Percentiles rank a stretch among this genome's conserved stretches.
Evolutionary conservation across 2,113 vertebrate species (phyloP).

Genomic region (Engraulis encrasicolus): DNA sequence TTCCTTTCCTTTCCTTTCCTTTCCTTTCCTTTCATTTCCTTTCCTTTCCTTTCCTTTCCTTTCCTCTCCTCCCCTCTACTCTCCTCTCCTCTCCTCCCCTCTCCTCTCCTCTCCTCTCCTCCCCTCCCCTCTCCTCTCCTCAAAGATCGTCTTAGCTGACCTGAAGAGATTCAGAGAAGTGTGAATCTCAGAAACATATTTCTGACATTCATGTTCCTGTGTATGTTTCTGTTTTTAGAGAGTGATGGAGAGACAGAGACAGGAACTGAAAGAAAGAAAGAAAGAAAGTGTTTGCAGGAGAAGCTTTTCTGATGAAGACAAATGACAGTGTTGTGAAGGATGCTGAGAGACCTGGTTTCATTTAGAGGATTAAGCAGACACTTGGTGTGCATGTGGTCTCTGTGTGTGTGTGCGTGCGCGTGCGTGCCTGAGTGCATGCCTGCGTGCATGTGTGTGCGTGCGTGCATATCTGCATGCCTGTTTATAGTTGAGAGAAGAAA

Average conservation of each 20-base stretch:
- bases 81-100: constrained; percentile 57
- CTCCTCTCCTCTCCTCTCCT: constrained; percentile 33
- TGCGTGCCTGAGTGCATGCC: not conserved
- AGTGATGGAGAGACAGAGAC: constrained; percentile 6
- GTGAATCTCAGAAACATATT: not conserved
- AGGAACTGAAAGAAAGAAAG: not conserved
- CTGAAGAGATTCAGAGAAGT: not conserved
- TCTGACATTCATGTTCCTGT: not conserved
- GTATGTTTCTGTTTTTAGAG: not conserved
- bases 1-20: no score
- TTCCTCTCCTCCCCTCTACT: no score
- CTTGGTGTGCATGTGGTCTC: not conserved
- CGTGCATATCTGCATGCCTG: no score
- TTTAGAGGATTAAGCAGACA: not conserved
- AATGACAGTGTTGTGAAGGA: constrained; percentile 15
- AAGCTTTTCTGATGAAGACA: not conserved
- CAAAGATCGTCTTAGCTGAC: not conserved
- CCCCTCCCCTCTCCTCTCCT: constrained; percentile 33
- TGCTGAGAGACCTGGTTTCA: not conserved
- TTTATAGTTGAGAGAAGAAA: no score
- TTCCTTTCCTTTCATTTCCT: no score
- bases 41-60: no score
- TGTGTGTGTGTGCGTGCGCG: constrained; percentile 21
- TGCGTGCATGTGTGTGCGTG: constrained; percentile 6
- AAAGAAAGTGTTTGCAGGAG: not conserved